Base-by-base conservation (phyloP, 2,113 vertebrate species). In the Marcusenius ussheri region DNA sequence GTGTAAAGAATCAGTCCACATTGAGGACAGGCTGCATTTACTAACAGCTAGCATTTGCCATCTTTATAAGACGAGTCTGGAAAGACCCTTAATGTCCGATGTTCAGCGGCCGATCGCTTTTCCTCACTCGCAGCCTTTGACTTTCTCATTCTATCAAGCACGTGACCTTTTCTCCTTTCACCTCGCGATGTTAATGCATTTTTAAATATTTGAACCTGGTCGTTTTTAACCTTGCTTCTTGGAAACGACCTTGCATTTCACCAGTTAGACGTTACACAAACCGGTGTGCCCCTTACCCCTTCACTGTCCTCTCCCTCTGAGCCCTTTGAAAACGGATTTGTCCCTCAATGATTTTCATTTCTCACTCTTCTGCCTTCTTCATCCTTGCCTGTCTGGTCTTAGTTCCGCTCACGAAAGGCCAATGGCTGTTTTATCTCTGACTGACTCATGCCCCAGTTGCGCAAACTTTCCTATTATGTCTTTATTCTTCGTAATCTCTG, bases 401-500 rank as follows among this genome's bases (percentile, higher is more conserved):
- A 27, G 88, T 83, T 89, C 47, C 70, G 24, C 70, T 51, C 70
- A 39, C 47, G 42, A 50, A 53, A 89, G 46, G 45, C 66, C 70
- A 39, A 21, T 21, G 51, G 47, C 70, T 21, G 35, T 77, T 83
- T 83, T 89, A 53, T 89, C 88, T 50, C 13, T 51, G 53, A 51
- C 47, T 51, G 70, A 51, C n/a, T 89, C 53, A 45, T 88, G 49
- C 4, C 49, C 31, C 70, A 45, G 70, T 87, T 35, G 50, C 5
- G 85, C 45, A 45, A 31, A 87, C 85, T 87, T 86, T n/a, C 19
- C 17, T 53, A 53, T 87, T 47, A 84, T 87, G 50, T 53, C 85
- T 53, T 56, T 51, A 89, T 56, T 83, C 74, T 53, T 58, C 77
- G 3, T 83, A 89, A 89, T 89, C 66, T 89, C 66, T 89, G 19